Evolutionary conservation across 2,888 invertebrate genomes (phyloP).

Genomic region (Papilio gigon): DNA sequence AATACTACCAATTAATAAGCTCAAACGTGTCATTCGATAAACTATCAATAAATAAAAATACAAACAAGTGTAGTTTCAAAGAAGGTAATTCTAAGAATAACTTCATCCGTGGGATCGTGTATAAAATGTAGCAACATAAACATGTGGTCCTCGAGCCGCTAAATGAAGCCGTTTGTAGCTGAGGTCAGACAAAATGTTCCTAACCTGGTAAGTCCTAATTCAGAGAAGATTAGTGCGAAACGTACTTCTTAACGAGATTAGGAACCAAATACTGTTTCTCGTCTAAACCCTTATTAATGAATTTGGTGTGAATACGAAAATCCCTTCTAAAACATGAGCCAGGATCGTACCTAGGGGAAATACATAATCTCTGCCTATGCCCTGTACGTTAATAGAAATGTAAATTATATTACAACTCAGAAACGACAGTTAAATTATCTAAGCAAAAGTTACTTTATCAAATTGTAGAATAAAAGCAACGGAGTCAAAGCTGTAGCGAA

Average conservation of each 20-base stretch:
- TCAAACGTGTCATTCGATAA: too few species aligned
- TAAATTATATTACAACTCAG: background rate
- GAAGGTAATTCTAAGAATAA: too few species aligned
- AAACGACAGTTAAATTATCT: background rate
- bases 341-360: background rate
- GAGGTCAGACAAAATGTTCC: slow-evolving; percentile 11
- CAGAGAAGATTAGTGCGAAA: slow-evolving; percentile 4
- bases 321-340: background rate
- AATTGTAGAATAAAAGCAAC: slow-evolving; percentile 9
- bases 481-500: slow-evolving; percentile 7
- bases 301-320: background rate
- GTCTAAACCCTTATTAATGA: slow-evolving; percentile 15
- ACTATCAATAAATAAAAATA: too few species aligned
- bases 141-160: background rate
- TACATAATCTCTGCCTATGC: background rate
- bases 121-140: background rate
- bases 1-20: too few species aligned
- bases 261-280: background rate
- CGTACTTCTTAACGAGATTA: slow-evolving; percentile 17
- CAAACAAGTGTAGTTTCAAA: too few species aligned
- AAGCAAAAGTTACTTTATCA: slow-evolving; percentile 7
- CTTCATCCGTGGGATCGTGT: too few species aligned
- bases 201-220: slow-evolving; percentile 14
- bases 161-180: background rate
- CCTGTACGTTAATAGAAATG: background rate